These are phyloP conservation scores for Itoplectis maculator DNA, from an alignment of 2,888 invertebrate genomes.

Conservation along the genomic window DNA sequence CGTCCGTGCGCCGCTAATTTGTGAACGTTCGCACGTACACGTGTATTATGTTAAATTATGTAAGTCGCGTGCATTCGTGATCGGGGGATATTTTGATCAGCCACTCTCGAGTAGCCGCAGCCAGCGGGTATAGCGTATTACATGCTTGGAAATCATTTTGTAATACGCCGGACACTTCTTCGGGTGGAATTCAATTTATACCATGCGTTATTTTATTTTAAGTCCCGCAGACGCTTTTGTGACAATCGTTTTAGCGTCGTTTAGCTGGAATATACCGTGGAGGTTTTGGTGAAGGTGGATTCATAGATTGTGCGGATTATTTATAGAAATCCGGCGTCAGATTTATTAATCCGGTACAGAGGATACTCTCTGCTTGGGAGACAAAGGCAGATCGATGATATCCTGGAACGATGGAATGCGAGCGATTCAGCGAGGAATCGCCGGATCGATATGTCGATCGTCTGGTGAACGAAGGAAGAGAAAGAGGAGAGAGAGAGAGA, in stretches of 20 bases:
- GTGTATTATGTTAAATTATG: slow-evolving; percentile 65
- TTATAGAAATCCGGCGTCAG: slow-evolving; percentile 53
- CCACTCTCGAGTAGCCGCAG: not conserved
- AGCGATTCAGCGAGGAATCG: slow-evolving; percentile 60
- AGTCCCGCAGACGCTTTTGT: too few relatives aligned
- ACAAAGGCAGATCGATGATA: slow-evolving; percentile 65
- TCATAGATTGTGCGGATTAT: slow-evolving; percentile 47
- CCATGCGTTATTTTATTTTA: too few relatives aligned
- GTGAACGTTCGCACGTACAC: slow-evolving; percentile 76
- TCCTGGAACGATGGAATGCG: slow-evolving; percentile 59
- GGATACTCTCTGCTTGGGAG: slow-evolving; percentile 23
- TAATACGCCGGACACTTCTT: not conserved
- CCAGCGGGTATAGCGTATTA: slow-evolving; percentile 10
- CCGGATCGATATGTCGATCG: slow-evolving; percentile 67
- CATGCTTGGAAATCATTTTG: slow-evolving; percentile 6
- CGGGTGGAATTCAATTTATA: not conserved
- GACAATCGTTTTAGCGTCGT: not conserved
- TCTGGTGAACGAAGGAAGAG: slow-evolving; percentile 43
- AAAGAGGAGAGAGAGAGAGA: slow-evolving; percentile 29
- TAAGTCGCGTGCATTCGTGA: slow-evolving; percentile 66
- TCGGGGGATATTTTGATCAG: slow-evolving; percentile 25
- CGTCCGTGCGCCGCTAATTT: slow-evolving; percentile 79
- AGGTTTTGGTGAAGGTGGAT: not conserved
- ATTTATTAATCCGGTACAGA: slow-evolving; percentile 61
- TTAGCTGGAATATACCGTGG: not conserved